Percentiles rank a stretch among this genome's conserved stretches.
phyloP scores from a whole-genome alignment of 2,888 invertebrate species.

The Agrenia bidenticulata region DNA sequence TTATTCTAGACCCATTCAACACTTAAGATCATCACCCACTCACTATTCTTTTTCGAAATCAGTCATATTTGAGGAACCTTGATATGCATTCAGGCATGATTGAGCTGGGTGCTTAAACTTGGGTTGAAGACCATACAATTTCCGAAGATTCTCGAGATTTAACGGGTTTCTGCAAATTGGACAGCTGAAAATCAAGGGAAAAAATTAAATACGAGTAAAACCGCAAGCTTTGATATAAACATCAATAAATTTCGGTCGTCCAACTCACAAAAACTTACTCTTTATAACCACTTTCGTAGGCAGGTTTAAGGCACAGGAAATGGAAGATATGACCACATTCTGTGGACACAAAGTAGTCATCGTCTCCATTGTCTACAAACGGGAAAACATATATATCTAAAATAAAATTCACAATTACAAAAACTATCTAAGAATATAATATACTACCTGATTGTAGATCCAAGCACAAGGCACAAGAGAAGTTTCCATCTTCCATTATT shows the following conservation, averaged over 20 bases:
- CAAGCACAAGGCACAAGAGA: constrained; percentile 46
- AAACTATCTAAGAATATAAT: not conserved
- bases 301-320: constrained; percentile 40
- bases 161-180: constrained; percentile 42
- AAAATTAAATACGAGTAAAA: not conserved
- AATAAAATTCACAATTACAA: not conserved
- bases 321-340: constrained; percentile 51
- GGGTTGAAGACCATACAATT: constrained; percentile 41
- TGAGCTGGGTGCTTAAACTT: constrained; percentile 3
- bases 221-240: not conserved
- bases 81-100: constrained; percentile 4
- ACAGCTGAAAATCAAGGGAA: constrained; percentile 32
- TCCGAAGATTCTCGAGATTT: constrained; percentile 38
- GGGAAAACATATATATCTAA: constrained; percentile 6
- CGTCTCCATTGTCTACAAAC: constrained; percentile 37
- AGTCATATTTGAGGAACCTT: constrained; percentile 17
- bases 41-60: constrained; percentile 28
- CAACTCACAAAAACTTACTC: constrained; percentile 25
- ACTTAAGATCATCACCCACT: constrained; percentile 4
- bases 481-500: constrained; percentile 26
- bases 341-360: constrained; percentile 48
- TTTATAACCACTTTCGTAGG: constrained; percentile 47
- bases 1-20: not conserved
- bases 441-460: constrained; percentile 45
- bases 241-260: not conserved